phyloP scores from a whole-genome alignment of 2,888 invertebrate genomes.

The Dolichopus griseipennis region DNA sequence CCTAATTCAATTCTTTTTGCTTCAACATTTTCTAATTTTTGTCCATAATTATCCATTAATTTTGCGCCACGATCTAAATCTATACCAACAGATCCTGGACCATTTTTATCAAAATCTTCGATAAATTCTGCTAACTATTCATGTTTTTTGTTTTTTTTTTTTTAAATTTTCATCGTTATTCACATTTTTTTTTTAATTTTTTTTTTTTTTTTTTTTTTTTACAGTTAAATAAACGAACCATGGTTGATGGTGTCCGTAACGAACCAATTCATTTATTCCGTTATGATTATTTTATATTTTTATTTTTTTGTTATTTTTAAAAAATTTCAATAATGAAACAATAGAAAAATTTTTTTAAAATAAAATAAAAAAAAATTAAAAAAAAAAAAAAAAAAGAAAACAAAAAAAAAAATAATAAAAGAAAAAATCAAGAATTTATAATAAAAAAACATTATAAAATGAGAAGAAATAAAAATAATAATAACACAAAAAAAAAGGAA shows the following conservation, averaged over 20 bases:
- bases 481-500: too few species aligned
- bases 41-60: slow-evolving; percentile 52
- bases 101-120: slow-evolving; percentile 61
- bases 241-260: slow-evolving; percentile 6
- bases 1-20: slow-evolving; percentile 48
- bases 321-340: slow-evolving; percentile 6
- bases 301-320: neutral
- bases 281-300: neutral
- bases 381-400: neutral
- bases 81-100: slow-evolving; percentile 70
- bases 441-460: neutral
- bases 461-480: neutral
- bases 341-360: neutral
- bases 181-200: neutral
- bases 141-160: neutral
- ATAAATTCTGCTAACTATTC: slow-evolving; percentile 51
- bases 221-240: slow-evolving; percentile 1
- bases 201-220: neutral
- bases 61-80: slow-evolving; percentile 65
- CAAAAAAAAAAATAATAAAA: neutral
- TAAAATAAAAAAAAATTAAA: neutral
- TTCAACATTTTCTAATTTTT: slow-evolving; percentile 60
- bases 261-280: slow-evolving; percentile 4
- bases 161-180: too few species aligned
- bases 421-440: neutral